Conservation (phyloP, 2,797 vertebrate species). For the Sebastes nivosus region DNA sequence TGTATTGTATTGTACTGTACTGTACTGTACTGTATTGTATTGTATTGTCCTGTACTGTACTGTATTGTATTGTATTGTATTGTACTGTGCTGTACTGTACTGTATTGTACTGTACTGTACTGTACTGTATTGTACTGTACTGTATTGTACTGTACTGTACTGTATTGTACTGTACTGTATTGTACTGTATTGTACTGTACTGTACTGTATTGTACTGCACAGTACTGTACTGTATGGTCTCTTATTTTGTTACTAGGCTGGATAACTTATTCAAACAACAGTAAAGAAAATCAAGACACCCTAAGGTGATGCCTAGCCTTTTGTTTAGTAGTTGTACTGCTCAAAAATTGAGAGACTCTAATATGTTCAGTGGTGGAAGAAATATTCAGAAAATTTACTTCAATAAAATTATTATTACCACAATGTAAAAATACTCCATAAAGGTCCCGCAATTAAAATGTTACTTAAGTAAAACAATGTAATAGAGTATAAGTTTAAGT, state of each 20-base stretch:
- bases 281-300: not conserved
- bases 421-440: not conserved
- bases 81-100: fast-evolving
- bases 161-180: fast-evolving
- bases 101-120: fast-evolving
- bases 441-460: not conserved
- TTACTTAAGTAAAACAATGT: not conserved
- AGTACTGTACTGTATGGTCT: too few relatives aligned
- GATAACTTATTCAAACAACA: not conserved
- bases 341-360: not conserved
- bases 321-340: not conserved
- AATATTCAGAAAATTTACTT: not conserved
- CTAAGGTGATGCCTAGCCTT: not conserved
- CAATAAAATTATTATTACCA: not conserved
- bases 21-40: fast-evolving
- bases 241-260: not conserved
- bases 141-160: fast-evolving
- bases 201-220: not conserved
- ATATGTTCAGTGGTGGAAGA: not conserved
- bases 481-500: not conserved
- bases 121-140: not conserved
- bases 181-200: fast-evolving
- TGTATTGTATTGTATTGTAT: fast-evolving
- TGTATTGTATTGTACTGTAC: fast-evolving
- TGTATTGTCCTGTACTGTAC: fast-evolving